phyloP scores from a whole-genome alignment of 2,797 vertebrate genomes.

The Diglossa cyanea region DNA sequence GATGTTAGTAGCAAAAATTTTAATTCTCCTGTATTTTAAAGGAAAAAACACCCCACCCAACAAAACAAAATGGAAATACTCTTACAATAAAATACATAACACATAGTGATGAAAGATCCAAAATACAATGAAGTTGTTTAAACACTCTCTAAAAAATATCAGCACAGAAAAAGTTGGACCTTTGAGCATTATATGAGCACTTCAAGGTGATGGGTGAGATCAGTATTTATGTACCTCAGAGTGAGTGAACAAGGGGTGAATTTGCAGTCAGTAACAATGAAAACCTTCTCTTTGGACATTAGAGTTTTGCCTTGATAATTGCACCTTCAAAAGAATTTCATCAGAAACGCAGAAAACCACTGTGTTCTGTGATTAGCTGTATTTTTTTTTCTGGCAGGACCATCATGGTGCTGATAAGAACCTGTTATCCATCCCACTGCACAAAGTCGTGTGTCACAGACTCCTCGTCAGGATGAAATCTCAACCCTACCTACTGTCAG shows the following conservation, averaged over 20 bases:
- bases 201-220: background rate
- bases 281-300: background rate
- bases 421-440: background rate
- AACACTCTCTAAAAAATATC: background rate
- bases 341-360: background rate
- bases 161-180: background rate
- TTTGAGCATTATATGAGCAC: background rate
- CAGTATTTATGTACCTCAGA: background rate
- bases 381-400: background rate
- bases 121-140: background rate
- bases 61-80: background rate
- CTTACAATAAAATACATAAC: background rate
- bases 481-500: background rate
- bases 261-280: background rate
- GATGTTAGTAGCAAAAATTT: background rate
- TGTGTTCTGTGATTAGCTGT: background rate
- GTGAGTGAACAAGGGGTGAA: background rate
- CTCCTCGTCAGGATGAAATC: background rate
- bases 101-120: background rate
- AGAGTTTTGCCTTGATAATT: background rate
- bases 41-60: rapidly evolving
- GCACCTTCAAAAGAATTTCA: background rate
- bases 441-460: background rate
- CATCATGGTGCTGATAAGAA: background rate
- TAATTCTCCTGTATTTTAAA: background rate